These are phyloP conservation scores for Stenchaetothrips biformis DNA, from an alignment of 2,888 invertebrate species.

Conservation along the genomic window DNA sequence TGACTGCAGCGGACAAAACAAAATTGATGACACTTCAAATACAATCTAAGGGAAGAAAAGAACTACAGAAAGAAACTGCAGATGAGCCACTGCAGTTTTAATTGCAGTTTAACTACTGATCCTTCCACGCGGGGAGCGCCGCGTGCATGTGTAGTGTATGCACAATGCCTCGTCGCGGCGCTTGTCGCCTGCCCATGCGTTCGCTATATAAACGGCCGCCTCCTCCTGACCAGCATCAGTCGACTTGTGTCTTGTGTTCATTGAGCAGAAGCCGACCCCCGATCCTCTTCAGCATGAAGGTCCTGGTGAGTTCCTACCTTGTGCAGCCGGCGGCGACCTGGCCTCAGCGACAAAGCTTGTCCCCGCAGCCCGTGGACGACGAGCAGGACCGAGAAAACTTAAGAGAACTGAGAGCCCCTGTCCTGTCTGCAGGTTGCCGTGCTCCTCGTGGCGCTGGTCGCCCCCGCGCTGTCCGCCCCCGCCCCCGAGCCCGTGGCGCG, in stretches of 20 bases:
- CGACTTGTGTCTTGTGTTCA: background rate
- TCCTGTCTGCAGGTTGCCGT: background rate
- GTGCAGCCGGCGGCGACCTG: background rate
- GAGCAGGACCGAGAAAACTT: background rate
- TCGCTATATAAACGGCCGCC: background rate
- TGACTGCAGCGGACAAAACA: too few relatives aligned
- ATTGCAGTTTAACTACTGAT: too few relatives aligned
- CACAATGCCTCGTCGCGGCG: background rate
- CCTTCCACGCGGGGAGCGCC: background rate
- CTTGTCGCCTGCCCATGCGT: background rate
- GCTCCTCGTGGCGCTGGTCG: slow-evolving; percentile 2
- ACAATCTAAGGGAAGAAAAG: too few relatives aligned
- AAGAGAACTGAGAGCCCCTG: background rate
- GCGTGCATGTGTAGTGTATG: background rate
- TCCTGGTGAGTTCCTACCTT: background rate
- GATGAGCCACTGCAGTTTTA: too few relatives aligned
- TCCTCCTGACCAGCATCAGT: slow-evolving; percentile 14
- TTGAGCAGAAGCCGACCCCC: background rate
- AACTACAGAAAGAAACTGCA: too few relatives aligned
- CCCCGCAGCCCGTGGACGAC: too few relatives aligned
- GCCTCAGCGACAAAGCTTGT: background rate
- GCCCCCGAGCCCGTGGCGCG: background rate
- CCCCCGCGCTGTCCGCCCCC: slow-evolving; percentile 7
- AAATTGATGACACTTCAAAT: too few relatives aligned
- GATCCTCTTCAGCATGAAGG: background rate